Evolutionary conservation across 2,888 invertebrate genomes (phyloP), one percentile per base, ranked within the genome.

Genomic region (Phengaris arion): DNA sequence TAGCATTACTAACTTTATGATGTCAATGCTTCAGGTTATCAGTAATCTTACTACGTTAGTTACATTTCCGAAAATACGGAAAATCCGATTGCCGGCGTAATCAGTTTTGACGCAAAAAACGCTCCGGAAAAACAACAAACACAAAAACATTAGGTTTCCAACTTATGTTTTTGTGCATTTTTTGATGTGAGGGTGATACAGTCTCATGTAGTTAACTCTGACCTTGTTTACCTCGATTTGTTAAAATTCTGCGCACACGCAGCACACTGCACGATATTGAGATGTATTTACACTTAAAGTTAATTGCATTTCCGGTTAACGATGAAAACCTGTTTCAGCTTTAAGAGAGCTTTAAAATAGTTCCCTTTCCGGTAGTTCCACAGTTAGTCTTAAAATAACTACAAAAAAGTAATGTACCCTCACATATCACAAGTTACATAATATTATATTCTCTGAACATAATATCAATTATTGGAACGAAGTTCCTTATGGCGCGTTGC

Each of bases 181-280:
- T 7, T n/a, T 12, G 6, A 9, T 59, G 64, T 64, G 35, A 12
- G n/a, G n/a, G 6, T 13, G 13, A 64, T 45, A 64, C 12, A 35
- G 35, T 35, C 35, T 35, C 35, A 45, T 45, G 7, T 22, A 35
- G 69, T 15, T 70, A 70, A 51, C 70, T 70, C 15, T 35, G 64
- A 70, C 70, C 70, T 70, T 48, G 70, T 51, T 70, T 10, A 70
- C 48, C 46, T 15, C 51, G 51, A 51, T 70, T 51, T 64, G 15
- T 70, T 70, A 64, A 64, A 35, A 64, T 64, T 64, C 64, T 64
- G 64, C 64, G 64, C 64, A 64, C 35, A 64, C 35, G 64, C 64
- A 64, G 64, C 64, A 64, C 12, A 64, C 35, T 64, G 64, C 35
- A 64, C 64, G 64, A 73, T 75, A 75, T 72, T 75, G 73, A 77